A percentile compares a stretch with the other conserved stretches of the same genome.
phyloP scores from a whole-genome alignment of 2,113 vertebrate species.

The Xenopus borealis region DNA sequence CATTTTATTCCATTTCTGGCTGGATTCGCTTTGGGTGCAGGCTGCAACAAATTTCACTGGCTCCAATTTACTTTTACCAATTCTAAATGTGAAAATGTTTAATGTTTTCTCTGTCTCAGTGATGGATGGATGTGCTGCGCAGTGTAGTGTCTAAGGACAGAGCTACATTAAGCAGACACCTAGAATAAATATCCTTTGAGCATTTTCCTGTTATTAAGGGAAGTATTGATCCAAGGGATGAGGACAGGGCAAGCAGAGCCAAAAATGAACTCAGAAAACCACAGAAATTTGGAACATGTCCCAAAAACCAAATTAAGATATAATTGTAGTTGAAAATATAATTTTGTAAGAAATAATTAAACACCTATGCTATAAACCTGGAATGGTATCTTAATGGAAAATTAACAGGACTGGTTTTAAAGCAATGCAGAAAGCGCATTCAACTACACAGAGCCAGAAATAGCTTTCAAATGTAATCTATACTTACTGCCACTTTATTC shows the following conservation, averaged over 20 bases:
- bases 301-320: too few relatives aligned
- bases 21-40: too few relatives aligned
- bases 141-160: not conserved
- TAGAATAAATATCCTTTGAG: conserved; percentile 1
- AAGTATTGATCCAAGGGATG: not conserved
- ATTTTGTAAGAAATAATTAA: too few relatives aligned
- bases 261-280: conserved; percentile 18
- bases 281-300: not conserved
- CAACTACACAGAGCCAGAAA: too few relatives aligned
- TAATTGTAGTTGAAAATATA: too few relatives aligned
- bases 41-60: not conserved
- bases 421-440: too few relatives aligned
- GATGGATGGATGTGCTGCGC: conserved; percentile 11
- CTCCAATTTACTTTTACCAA: not conserved
- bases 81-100: not conserved
- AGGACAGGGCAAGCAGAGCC: not conserved
- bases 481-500: too few relatives aligned
- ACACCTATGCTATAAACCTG: too few relatives aligned
- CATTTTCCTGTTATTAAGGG: not conserved
- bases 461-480: too few relatives aligned
- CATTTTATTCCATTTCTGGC: too few relatives aligned
- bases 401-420: too few relatives aligned
- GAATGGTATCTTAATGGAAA: too few relatives aligned
- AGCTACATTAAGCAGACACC: conserved; percentile 18
- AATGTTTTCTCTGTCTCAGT: not conserved